Evolutionary conservation across 2,888 invertebrate genomes (phyloP), one percentile per base, ranked within the genome.

Genomic region (Raillietiella orientalis): DNA sequence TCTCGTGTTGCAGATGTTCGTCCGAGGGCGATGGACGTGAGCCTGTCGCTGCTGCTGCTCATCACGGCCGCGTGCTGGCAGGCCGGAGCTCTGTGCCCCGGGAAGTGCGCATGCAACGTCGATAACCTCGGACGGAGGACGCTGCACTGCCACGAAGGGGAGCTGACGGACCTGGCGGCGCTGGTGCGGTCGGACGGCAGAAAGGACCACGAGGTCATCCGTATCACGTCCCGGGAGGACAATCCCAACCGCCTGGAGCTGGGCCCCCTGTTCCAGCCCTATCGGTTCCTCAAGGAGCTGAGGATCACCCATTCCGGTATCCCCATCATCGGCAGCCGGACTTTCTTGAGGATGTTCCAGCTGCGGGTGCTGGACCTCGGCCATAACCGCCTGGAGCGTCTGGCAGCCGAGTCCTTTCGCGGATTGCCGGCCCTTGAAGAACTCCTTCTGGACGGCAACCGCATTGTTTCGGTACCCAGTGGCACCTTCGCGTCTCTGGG

Each of bases 321-420:
- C 16, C 66, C 66, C 11, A 63, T 66, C 14, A 66, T 74, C 31
- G 70, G 70, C 3, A 58, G 62, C 36, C 63, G 67, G 39, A 62
- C 69, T 2, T 70, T 74, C 42, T 72, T 70, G 70, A 71, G 71
- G 4, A 58, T 70, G 2, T 60, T 50, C 4, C 45, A 45, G 4
- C 41, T 58, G 16, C 44, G 46, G 33, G 34, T 50, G n/a, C 47
- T 66, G 35, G 65, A 72, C 44, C 50, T 74, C 25, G 61, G 64
- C 3, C 47, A 58, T 37, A 74, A 74, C 44, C 69, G 66, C 38
- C 57, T 74, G 16, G 61, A 62, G 21, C 36, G 43, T 23, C 53
- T 58, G 26, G 55, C 66, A 26, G 61, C 63, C 32, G 61, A 63
- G 33, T 69, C 70, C 45, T 72, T 74, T 46, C 57, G 66, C 28